Conservation (phyloP, 2,888 invertebrate species). For the Coenonympha arcania region DNA sequence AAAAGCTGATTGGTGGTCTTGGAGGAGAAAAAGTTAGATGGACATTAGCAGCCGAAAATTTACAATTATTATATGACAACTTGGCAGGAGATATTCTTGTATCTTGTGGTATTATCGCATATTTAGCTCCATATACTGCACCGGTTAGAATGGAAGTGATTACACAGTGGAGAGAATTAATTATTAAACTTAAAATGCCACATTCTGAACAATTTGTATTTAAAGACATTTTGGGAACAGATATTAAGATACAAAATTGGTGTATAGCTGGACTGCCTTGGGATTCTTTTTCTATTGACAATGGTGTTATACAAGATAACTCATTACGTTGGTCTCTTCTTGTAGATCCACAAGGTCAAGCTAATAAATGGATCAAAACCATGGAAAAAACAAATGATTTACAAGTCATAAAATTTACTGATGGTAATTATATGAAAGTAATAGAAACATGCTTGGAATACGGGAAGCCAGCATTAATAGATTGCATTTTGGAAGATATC, state of each 20-base stretch:
- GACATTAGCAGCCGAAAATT: constrained; percentile 82
- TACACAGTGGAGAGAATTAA: constrained; percentile 81
- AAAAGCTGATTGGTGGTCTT: constrained; percentile 89
- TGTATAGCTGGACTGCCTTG: constrained; percentile 85
- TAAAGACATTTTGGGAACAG: constrained; percentile 83
- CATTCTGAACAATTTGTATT: constrained; percentile 83
- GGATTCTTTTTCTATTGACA: constrained; percentile 87
- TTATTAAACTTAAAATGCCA: constrained; percentile 81
- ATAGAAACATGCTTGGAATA: constrained; percentile 83
- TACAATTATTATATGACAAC: constrained; percentile 84
- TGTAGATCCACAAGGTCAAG: constrained; percentile 89
- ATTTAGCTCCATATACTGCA: constrained; percentile 88
- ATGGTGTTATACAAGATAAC: constrained; percentile 87
- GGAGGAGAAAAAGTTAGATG: constrained; percentile 92
- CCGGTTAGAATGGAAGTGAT: constrained; percentile 76
- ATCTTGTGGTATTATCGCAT: constrained; percentile 91
- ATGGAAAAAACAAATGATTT: constrained; percentile 84
- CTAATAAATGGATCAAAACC: constrained; percentile 88
- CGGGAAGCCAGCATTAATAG: constrained; percentile 84
- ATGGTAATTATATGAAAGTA: constrained; percentile 82
- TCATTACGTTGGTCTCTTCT: constrained; percentile 85
- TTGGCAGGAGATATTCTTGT: constrained; percentile 92
- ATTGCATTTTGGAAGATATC: constrained; percentile 83
- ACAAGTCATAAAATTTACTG: constrained; percentile 81
- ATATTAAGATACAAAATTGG: constrained; percentile 91